Conservation (phyloP, 2,888 invertebrate species). For the Cetonia aurata region DNA sequence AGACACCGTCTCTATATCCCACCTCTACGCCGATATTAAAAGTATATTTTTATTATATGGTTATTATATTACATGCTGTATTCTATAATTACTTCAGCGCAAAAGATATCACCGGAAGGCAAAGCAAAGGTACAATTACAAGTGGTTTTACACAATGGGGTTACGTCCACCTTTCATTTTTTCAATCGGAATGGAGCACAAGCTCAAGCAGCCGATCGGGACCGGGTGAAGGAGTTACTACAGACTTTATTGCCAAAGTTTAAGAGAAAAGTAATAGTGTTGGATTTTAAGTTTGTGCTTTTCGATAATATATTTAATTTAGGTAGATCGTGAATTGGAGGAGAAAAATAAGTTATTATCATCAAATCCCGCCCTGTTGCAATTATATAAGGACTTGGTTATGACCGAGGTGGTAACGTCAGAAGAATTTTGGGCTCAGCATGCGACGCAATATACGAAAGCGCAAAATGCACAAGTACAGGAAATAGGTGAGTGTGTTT, state of each 20-base stretch:
- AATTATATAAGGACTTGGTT: conserved; percentile 97
- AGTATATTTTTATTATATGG: conserved; percentile 71
- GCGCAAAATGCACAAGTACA: conserved; percentile 82
- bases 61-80: conserved; percentile 37
- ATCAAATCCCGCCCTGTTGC: conserved; percentile 90
- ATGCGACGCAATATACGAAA: conserved; percentile 81
- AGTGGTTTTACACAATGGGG: conserved; percentile 93
- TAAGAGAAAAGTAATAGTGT: conserved; percentile 81
- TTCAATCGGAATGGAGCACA: conserved; percentile 87
- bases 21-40: conserved; percentile 96
- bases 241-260: conserved; percentile 94
- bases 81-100: conserved; percentile 64
- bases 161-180: conserved; percentile 97
- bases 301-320: conserved; percentile 8
- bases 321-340: conserved; percentile 66
- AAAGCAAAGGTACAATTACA: conserved; percentile 99
- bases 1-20: conserved; percentile 92
- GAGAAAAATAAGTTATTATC: conserved; percentile 80
- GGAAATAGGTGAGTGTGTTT: conserved; percentile 78
- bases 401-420: conserved; percentile 95
- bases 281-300: background rate
- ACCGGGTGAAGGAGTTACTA: conserved; percentile 92
- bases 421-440: conserved; percentile 98
- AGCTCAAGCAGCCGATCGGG: conserved; percentile 89
- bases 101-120: conserved; percentile 97